Evolutionary conservation across 2,888 invertebrate genomes (phyloP).

Genomic region (Argyresthia albistria): DNA sequence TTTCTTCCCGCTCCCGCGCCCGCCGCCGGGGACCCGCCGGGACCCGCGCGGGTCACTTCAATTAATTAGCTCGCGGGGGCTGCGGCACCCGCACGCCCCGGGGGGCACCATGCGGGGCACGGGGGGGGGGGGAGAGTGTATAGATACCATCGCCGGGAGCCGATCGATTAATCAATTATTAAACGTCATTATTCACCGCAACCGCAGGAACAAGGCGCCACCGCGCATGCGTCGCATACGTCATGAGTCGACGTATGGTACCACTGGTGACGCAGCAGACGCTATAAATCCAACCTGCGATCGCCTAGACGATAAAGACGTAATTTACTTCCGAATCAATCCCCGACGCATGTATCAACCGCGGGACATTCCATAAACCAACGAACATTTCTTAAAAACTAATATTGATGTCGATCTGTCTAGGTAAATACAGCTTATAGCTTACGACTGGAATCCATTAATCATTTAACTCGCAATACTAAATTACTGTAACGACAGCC

Average conservation of each 20-base stretch:
- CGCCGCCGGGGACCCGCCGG: constrained; percentile 2
- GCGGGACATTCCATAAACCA: background rate
- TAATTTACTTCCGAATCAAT: constrained; percentile 42
- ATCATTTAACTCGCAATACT: background rate
- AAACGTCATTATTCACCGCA: constrained; percentile 54
- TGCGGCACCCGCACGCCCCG: background rate
- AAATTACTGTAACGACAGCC: background rate
- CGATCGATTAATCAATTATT: constrained; percentile 56
- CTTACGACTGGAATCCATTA: background rate
- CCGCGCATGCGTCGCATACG: constrained; percentile 9
- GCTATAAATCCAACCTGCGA: constrained; percentile 26
- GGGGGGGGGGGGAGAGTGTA: constrained; percentile 2
- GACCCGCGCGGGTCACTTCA: constrained; percentile 33
- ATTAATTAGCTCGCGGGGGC: constrained; percentile 43
- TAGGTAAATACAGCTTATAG: no score
- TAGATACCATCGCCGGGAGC: constrained; percentile 15
- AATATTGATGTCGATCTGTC: no score
- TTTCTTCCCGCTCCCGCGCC: background rate
- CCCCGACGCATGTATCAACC: background rate
- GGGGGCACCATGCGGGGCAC: background rate
- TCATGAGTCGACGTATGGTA: constrained; percentile 5
- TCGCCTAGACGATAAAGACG: constrained; percentile 37
- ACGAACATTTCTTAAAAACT: no score
- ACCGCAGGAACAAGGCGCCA: constrained; percentile 11
- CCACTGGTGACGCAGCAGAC: constrained; percentile 14